Evolutionary conservation across 2,888 invertebrate species (phyloP).

Genomic region (Acleris laterana): DNA sequence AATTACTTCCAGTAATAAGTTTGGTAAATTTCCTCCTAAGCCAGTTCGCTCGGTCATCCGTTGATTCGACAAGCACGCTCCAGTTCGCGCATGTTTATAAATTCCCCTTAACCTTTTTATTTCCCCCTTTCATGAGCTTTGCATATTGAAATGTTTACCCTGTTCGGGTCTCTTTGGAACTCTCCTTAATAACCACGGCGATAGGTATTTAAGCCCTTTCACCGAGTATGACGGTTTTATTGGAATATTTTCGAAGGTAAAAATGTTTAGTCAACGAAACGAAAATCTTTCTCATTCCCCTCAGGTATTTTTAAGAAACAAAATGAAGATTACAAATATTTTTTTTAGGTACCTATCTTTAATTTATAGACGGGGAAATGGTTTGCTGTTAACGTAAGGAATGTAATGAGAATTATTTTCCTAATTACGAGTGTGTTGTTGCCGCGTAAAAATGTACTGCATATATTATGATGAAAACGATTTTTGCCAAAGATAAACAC

Average conservation of each 20-base stretch:
- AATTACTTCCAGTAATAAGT: not conserved
- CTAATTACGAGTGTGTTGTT: conserved; percentile 12
- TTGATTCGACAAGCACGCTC: conserved; percentile 30
- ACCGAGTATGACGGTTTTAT: conserved; percentile 40
- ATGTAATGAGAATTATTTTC: conserved; percentile 11
- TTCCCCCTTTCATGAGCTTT: conserved; percentile 48
- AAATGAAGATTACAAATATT: not conserved
- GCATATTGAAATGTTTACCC: conserved; percentile 48
- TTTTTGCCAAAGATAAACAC: too few relatives aligned
- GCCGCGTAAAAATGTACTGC: conserved; percentile 8
- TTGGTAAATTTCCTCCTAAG: not conserved
- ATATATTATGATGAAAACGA: not conserved
- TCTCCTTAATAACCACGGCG: conserved; percentile 30
- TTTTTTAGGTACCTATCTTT: not conserved
- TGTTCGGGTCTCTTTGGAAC: conserved; percentile 44
- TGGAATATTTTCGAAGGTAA: conserved; percentile 43
- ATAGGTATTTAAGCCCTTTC: conserved; percentile 16
- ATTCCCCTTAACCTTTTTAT: conserved; percentile 20
- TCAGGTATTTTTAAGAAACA: not conserved
- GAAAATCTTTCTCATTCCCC: not conserved
- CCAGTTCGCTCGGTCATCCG: conserved; percentile 16
- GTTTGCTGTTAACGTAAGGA: not conserved
- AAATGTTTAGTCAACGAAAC: conserved; percentile 27
- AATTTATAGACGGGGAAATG: too few relatives aligned
- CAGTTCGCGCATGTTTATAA: conserved; percentile 22